Conservation (phyloP, 2,888 invertebrate genomes). For the Cabera pusaria region DNA sequence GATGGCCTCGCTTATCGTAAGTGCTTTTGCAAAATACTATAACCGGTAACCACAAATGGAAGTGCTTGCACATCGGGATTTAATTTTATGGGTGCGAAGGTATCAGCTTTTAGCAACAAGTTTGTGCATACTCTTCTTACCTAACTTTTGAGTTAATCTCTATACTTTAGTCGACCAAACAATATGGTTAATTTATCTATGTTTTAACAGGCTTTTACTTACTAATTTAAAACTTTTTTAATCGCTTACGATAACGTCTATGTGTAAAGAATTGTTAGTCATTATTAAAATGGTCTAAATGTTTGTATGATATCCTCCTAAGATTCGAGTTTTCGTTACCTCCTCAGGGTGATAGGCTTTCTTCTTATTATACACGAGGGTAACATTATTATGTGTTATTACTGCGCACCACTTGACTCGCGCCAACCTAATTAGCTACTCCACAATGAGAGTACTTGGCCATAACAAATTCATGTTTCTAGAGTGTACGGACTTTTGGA, state of each 20-base stretch:
- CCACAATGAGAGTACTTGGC: conserved; percentile 3
- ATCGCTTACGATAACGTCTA: too few relatives aligned
- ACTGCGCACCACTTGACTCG: conserved; percentile 27
- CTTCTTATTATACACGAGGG: conserved; percentile 30
- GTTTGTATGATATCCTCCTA: conserved; percentile 1
- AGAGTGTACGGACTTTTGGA: conserved; percentile 2
- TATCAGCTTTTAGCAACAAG: too few relatives aligned
- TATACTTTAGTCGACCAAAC: too few relatives aligned
- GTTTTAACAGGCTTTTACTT: conserved; percentile 1
- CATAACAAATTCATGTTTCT: conserved; percentile 2
- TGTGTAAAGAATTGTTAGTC: too few relatives aligned
- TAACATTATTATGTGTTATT: conserved; percentile 25
- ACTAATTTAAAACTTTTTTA: too few relatives aligned
- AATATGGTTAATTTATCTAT: too few relatives aligned
- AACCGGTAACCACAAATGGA: not conserved
- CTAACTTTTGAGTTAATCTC: too few relatives aligned
- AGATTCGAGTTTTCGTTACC: conserved; percentile 12
- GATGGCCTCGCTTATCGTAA: conserved; percentile 25
- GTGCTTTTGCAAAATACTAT: conserved; percentile 14
- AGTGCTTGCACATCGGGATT: conserved; percentile 3
- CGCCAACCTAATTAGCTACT: conserved; percentile 20
- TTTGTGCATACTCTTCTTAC: too few relatives aligned
- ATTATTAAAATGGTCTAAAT: too few relatives aligned
- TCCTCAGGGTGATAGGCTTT: conserved; percentile 27
- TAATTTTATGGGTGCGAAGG: too few relatives aligned